Conservation (phyloP, 2,888 invertebrate species). For the Scelioninae gen. 1 region DNA sequence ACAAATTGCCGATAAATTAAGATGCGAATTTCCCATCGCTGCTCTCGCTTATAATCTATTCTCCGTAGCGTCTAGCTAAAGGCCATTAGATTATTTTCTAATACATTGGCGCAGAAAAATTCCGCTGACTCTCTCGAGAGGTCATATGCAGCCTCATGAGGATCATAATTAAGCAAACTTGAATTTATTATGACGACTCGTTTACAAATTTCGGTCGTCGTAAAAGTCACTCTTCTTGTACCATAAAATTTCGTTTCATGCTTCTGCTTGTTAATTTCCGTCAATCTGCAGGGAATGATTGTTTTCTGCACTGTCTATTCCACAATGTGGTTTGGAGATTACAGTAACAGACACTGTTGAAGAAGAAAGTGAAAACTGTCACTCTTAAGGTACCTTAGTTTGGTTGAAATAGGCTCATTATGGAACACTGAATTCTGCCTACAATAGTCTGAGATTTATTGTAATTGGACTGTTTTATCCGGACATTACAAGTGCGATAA, state of each 20-base stretch:
- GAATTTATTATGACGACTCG: conserved; percentile 6
- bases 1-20: conserved; percentile 43
- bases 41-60: conserved; percentile 47
- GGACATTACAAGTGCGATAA: too few species aligned
- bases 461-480: conserved; percentile 1
- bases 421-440: too few species aligned
- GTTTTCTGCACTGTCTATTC: too few species aligned
- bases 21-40: conserved; percentile 24
- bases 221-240: conserved; percentile 1
- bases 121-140: conserved; percentile 34
- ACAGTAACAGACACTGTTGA: conserved; percentile 4
- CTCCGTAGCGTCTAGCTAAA: conserved; percentile 23
- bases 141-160: conserved; percentile 38
- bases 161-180: conserved; percentile 9
- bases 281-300: conserved; percentile 1
- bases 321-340: conserved; percentile 17
- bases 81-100: conserved; percentile 53
- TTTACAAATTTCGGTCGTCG: conserved; percentile 11
- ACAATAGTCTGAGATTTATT: too few species aligned
- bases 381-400: conserved; percentile 9
- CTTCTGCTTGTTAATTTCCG: background rate
- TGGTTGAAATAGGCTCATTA: background rate
- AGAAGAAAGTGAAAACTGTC: conserved; percentile 30
- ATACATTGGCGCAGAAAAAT: conserved; percentile 18
- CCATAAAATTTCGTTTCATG: background rate